Base-by-base conservation (phyloP, 2,113 vertebrate species). In the Butorides virescens region DNA sequence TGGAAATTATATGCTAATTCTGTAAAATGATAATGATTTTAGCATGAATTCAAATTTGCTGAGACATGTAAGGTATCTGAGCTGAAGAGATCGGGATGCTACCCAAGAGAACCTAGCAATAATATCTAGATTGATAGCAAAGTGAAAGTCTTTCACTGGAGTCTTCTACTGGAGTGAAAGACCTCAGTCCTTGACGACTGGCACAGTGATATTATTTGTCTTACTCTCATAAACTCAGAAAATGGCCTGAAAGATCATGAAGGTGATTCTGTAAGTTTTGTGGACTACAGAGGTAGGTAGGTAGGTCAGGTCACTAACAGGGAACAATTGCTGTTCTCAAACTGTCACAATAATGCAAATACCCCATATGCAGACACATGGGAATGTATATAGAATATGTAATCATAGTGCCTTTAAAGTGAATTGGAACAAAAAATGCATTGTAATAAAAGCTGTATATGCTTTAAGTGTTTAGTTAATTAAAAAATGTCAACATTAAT, bases 21-120 rank as follows among this genome's bases (percentile, higher is more conserved):
- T 58, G 8, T 32, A 27, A 22, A 34, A 82, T 21, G 21, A 15
- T 36, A 34, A 59, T 58, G 10, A 53, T 70, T 86, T 86, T 26
- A 63, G 14, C 16, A 39, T 16, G 2, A 59, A 65, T 42, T 92
- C 29, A 63, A 9, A 50, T 84, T 42, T 50, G 6, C 5, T 17
- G 62, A 56, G 30, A 37, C 10, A 50, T 1, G 5, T 7, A 61
- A 53, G 47, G 2, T 22, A 42, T 4, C 18, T 47, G 37, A 76
- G 22, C 11, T 79, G 13, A 68, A 42, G 27, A 15, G 9, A 30
- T 0, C 27, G 32, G 44, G 32, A 72, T 16, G 14, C 50, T 67
- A n/a, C 52, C 30, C 0, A 0, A 67, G 21, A 67, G 21, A 92
- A 49, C 10, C 10, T 20, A 62, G 52, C 22, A 83, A 20, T 52